phyloP scores from a whole-genome alignment of 2,797 vertebrate genomes.

The Petrocephalus schoutedeni region DNA sequence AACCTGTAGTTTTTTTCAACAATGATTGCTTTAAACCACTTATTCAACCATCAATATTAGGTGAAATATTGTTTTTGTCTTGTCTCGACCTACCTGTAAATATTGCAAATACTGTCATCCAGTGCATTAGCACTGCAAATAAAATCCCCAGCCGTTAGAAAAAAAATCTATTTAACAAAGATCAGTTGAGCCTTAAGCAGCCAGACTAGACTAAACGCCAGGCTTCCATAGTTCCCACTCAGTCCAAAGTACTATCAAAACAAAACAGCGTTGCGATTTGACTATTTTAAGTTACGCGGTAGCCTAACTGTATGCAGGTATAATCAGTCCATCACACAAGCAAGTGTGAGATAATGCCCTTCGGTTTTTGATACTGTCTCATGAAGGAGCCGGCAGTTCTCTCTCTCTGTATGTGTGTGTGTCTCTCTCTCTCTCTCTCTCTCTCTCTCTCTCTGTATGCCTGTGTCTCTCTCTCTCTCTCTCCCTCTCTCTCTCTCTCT shows the following conservation, averaged over 20 bases:
- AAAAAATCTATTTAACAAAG: not conserved
- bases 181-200: not conserved
- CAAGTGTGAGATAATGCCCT: slow-evolving; percentile 5
- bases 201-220: not conserved
- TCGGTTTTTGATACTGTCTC: not conserved
- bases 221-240: not conserved
- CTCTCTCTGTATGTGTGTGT: not conserved
- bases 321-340: not conserved
- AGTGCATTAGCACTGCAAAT: not conserved
- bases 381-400: not conserved
- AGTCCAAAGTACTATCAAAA: not conserved
- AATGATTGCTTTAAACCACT: not conserved
- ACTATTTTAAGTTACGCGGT: not conserved
- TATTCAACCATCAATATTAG: not conserved
- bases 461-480: slow-evolving; percentile 9
- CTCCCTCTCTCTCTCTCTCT: slow-evolving; percentile 10
- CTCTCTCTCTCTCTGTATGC: not conserved
- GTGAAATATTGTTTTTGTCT: not conserved
- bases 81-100: slow-evolving; percentile 10
- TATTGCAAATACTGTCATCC: not conserved
- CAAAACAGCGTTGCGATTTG: not conserved
- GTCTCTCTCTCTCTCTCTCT: slow-evolving; percentile 19
- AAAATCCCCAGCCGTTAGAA: not conserved
- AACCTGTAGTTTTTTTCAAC: not conserved
- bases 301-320: not conserved